These are phyloP conservation scores for Hyposoter dolosus DNA, from an alignment of 2,888 invertebrate genomes.

Conservation along the genomic window DNA sequence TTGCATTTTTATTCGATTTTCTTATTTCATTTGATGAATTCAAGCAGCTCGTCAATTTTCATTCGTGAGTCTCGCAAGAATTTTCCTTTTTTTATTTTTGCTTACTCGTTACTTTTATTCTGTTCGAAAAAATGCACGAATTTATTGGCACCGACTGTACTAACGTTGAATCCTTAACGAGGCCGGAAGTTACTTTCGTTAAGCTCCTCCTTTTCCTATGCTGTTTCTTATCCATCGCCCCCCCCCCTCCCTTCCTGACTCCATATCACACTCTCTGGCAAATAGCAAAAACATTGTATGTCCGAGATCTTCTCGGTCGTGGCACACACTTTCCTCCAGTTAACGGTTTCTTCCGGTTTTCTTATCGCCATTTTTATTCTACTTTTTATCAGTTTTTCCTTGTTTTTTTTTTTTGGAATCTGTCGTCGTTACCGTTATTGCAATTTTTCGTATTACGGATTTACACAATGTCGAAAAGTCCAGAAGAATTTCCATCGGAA, in stretches of 20 bases:
- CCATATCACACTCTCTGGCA: conserved; percentile 43
- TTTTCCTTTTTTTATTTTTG: background rate
- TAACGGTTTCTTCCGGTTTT: conserved; percentile 54
- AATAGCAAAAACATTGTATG: conserved; percentile 33
- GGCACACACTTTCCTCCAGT: conserved; percentile 10
- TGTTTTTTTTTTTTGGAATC: background rate
- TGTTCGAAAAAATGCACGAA: background rate
- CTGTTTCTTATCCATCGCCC: background rate
- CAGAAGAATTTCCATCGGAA: background rate
- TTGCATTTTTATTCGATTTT: background rate
- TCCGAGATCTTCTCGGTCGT: conserved; percentile 12
- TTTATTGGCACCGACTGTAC: background rate
- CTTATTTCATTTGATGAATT: background rate
- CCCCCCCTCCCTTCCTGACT: background rate
- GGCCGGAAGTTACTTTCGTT: conserved; percentile 64
- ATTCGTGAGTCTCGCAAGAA: background rate
- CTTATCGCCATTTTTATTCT: conserved; percentile 22
- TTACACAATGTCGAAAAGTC: background rate
- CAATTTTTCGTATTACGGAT: background rate
- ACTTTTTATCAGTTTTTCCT: background rate
- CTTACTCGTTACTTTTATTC: background rate
- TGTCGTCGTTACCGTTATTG: conserved; percentile 2
- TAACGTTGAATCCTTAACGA: conserved; percentile 34
- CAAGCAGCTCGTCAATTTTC: background rate
- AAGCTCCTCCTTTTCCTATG: conserved; percentile 28